Base-by-base conservation (phyloP, 2,888 invertebrate species). In the Micropterix aruncella region DNA sequence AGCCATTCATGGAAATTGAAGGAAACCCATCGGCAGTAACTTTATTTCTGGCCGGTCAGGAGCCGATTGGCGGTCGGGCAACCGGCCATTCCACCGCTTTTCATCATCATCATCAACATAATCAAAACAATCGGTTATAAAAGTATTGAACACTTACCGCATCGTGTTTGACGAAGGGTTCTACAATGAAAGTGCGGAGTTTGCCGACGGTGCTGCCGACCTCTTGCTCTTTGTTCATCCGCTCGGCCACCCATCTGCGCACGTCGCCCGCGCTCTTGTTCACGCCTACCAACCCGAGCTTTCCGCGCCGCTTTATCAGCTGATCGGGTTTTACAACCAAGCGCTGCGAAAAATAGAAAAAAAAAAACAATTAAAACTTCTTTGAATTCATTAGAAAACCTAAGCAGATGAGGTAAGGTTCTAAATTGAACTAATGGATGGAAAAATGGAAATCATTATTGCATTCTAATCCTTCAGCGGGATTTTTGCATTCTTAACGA, bases 301-400 rank as follows among this genome's bases (percentile, higher is more conserved):
- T 99, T 44, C 99, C 99, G 45, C 99, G 81, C 18, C 99, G 76
- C 63, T 99, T 99, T 61, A 99, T 99, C 65, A 99, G 73, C 72
- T 99, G 99, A 67, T 99, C 99, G 0, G 97, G 97, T 61, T 99
- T 99, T n/a, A 93, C 96, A 2, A 99, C 97, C 52, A 97, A 71
- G 66, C 85, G 80, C 87, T 89, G 68, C 19, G 61, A 60, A 46
- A 19, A 49, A 48, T 37, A 37, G 16, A 18, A 42, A 41, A 15
- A 19, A n/a, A n/a, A n/a, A n/a, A n/a, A 14, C 17, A 16, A 4
- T 42, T 18, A 15, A 41, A 41, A 16, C 16, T 15, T 18, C 18
- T 41, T 9, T 5, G 5, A 5, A 38, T 14, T 38, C 5, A 14
- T 18, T 17, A 40, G 9, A 40, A 19, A 9, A 5, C 14, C 14